Conservation (phyloP, 2,113 vertebrate genomes). For the Capreolus pygargus region DNA sequence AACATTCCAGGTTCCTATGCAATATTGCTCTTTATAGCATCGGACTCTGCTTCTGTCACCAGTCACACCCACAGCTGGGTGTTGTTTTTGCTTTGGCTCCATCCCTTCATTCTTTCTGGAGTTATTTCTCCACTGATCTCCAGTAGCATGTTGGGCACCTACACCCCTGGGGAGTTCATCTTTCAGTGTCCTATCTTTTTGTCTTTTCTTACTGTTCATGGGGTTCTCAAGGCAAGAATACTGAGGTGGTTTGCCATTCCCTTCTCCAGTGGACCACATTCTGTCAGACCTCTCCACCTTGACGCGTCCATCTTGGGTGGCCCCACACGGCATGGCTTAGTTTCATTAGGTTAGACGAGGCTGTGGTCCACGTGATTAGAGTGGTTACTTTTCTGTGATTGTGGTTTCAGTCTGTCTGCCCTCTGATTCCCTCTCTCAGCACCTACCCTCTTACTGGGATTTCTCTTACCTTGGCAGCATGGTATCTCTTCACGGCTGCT, state of each 20-base stretch:
- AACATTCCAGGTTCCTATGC: neutral
- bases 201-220: neutral
- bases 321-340: rapidly evolving
- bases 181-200: neutral
- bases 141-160: neutral
- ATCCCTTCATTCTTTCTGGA: neutral
- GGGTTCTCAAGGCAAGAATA: neutral
- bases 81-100: neutral
- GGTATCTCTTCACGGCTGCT: neutral
- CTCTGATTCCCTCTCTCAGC: neutral
- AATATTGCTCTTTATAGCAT: neutral
- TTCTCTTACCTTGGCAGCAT: neutral
- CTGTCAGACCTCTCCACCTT: neutral
- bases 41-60: neutral
- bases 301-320: neutral
- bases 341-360: neutral
- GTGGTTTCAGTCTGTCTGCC: neutral
- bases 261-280: neutral
- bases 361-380: neutral
- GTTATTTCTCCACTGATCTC: neutral
- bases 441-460: neutral
- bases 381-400: neutral
- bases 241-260: neutral
- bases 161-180: rapidly evolving
- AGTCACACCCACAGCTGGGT: neutral